These are phyloP conservation scores for Phoenicopterus ruber DNA, from an alignment of 2,113 vertebrate species.

Conservation along the genomic window DNA sequence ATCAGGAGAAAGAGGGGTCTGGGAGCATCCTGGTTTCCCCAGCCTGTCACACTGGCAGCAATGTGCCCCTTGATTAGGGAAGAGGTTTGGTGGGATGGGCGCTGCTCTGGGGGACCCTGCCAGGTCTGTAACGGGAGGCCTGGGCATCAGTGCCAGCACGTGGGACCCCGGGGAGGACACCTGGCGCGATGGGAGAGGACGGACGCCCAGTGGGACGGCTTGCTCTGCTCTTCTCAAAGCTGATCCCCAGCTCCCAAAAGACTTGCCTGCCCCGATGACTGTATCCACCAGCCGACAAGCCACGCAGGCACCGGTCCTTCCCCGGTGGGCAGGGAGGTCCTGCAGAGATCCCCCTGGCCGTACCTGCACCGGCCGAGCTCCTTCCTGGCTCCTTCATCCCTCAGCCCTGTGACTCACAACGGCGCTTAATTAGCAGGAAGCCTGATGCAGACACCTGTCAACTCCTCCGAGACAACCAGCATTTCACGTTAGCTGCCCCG, in stretches of 20 bases:
- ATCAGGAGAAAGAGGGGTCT: neutral
- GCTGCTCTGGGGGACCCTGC: neutral
- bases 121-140: neutral
- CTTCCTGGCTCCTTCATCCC: neutral
- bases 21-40: neutral
- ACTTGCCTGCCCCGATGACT: neutral
- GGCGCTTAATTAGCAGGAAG: conserved; percentile 56
- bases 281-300: neutral
- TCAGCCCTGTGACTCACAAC: neutral
- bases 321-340: neutral
- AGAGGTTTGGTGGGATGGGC: neutral
- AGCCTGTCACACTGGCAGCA: neutral
- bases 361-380: neutral
- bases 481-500: conserved; percentile 54
- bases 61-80: neutral
- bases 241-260: neutral
- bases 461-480: conserved; percentile 52
- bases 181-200: neutral
- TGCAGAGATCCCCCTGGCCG: neutral
- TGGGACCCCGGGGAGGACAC: neutral
- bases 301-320: neutral
- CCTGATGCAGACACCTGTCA: conserved; percentile 62
- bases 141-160: neutral
- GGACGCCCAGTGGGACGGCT: accelerated
- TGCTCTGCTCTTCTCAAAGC: neutral